Evolutionary conservation across 2,113 vertebrate species (phyloP), one percentile per base, ranked within the genome.

Genomic region (Irena cyanogastra): DNA sequence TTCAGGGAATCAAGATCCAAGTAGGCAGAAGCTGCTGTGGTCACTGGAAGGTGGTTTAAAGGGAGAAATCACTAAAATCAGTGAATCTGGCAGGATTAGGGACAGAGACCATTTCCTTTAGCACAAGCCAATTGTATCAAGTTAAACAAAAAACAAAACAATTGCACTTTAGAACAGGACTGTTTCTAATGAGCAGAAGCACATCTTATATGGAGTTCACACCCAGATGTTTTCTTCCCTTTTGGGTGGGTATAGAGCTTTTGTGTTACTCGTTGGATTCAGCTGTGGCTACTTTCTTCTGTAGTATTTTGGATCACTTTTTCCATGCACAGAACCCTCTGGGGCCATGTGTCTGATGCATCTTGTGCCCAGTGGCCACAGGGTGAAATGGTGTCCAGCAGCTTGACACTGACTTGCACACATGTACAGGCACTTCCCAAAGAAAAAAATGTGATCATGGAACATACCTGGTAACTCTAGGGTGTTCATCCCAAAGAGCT

Each of bases 401-500:
- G 28, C 52, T 10, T 44, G 60, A 17, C 21, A 6, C 39, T 22
- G 28, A 28, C 39, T 35, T 68, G 35, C 39, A 39, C 60, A 15
- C 28, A 16, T 2, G 0, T 16, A 20, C 47, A 61, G 47, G 39
- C 28, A 11, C 17, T 49, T 85, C 22, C 33, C 21, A 1, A 7
- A 18, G 21, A 10, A 27, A 10, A 27, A 16, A 37, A 6, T 3
- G 3, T 27, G 6, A 11, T 37, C 6, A 0, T 16, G 31, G 60
- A 54, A 39, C 3, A 9, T 3, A 1, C 13, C 3, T 8, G 63
- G 12, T 47, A 65, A 70, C 17, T 72, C 39, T 22, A 27, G 33
- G 0, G 0, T 7, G 23, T 39, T 65, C 50, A 35, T 17, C 1
- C 1, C 42, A 63, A 59, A 44, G 35, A 13, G 7, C 16, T 60